Evolutionary conservation across 2,797 vertebrate genomes (phyloP).

Genomic region (Takifugu ocellatus): DNA sequence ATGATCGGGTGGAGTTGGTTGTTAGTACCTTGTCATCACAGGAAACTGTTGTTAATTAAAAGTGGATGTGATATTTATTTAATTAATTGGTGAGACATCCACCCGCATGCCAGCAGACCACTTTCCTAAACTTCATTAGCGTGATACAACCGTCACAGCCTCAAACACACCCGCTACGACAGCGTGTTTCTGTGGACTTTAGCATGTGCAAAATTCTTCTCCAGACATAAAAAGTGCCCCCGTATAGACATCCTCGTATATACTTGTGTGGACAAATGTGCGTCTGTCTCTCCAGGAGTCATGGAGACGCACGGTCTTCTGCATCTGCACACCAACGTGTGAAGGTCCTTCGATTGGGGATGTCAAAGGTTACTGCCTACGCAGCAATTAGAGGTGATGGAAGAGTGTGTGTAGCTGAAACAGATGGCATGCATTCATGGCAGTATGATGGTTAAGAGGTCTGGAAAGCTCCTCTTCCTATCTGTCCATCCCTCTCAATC

Average conservation of each 20-base stretch:
- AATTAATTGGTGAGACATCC: constrained; percentile 54
- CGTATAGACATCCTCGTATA: background rate
- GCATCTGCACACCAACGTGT: constrained; percentile 30
- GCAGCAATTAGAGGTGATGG: constrained; percentile 60
- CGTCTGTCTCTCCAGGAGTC: background rate
- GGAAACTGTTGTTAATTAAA: constrained; percentile 69
- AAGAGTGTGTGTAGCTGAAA: constrained; percentile 42
- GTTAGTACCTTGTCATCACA: constrained; percentile 65
- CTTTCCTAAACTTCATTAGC: constrained; percentile 57
- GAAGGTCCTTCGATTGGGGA: constrained; percentile 62
- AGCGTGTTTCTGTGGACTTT: constrained; percentile 7
- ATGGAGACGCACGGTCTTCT: constrained; percentile 3
- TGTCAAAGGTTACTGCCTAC: constrained; percentile 67
- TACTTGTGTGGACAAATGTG: background rate
- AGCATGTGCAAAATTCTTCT: background rate
- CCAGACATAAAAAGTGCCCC: no score
- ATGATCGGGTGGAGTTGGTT: constrained; percentile 53
- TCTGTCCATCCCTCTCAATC: constrained; percentile 34
- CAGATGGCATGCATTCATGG: constrained; percentile 66
- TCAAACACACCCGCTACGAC: constrained; percentile 19
- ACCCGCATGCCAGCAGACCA: constrained; percentile 47
- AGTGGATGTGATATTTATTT: constrained; percentile 65
- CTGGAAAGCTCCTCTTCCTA: constrained; percentile 42
- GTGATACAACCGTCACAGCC: constrained; percentile 29
- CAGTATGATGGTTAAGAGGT: constrained; percentile 55